Conservation (phyloP, 2,797 vertebrate species). For the Etheostoma perlongum region DNA sequence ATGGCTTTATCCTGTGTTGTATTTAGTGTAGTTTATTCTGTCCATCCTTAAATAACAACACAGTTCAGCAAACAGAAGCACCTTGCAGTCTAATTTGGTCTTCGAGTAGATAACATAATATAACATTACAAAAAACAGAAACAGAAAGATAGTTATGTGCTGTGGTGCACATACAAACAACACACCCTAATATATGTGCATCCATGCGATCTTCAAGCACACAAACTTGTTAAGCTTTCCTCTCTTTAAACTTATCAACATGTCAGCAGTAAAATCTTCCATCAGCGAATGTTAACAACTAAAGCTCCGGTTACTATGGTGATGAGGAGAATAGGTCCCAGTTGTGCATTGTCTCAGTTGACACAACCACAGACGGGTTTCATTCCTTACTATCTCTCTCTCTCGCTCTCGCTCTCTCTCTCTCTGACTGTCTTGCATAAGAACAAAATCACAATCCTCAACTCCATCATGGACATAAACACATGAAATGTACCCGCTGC, state of each 20-base stretch:
- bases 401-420: conserved; percentile 10
- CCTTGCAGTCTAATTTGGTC: background rate
- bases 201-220: background rate
- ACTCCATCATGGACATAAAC: background rate
- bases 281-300: conserved; percentile 48
- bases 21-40: background rate
- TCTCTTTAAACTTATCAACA: conserved; percentile 45
- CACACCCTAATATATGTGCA: background rate
- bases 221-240: background rate
- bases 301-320: conserved; percentile 74
- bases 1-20: background rate
- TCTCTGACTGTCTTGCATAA: conserved; percentile 19
- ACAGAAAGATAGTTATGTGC: background rate
- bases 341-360: conserved; percentile 69
- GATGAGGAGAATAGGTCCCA: conserved; percentile 69
- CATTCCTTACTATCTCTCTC: conserved; percentile 43
- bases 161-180: background rate
- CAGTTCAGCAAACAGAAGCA: conserved; percentile 3
- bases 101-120: background rate
- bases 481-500: background rate
- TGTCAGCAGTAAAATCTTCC: conserved; percentile 51
- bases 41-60: background rate
- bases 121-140: background rate
- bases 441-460: conserved; percentile 27
- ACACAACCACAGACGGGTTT: conserved; percentile 62